Base-by-base conservation (phyloP, 2,113 vertebrate genomes). In the Misgurnus anguillicaudatus region DNA sequence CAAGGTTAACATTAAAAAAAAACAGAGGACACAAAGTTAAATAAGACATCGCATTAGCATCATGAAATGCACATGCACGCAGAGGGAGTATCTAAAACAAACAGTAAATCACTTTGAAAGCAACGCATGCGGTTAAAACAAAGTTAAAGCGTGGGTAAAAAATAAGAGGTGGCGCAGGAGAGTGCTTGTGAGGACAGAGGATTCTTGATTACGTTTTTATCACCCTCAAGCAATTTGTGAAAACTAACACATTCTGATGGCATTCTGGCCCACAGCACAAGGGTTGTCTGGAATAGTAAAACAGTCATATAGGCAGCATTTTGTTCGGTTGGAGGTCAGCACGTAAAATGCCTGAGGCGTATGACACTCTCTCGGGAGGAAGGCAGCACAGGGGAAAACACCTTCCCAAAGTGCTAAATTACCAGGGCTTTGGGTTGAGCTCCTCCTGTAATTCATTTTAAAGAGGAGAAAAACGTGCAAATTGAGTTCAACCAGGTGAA, bases 171-270 rank as follows among this genome's bases (percentile, higher is more conserved):
- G 31, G 79, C 58, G 55, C 6, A 14, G 70, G 55, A 58, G 36
- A 73, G 65, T 47, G 75, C 47, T 77, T 9, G 63, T 64, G 31
- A 66, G 60, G 61, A 36, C 64, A 82, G 16, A 51, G 75, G 73
- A 55, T 75, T 24, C 87, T 86, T 85, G 85, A 90, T 90, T 88
- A 84, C 82, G 87, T 82, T 83, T 82, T 85, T 84, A 88, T 81
- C 78, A 58, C 80, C 86, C 85, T 80, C 80, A 87, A 83, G 84
- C 84, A 85, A 79, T 86, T 86, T 87, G 65, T 71, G 71, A 79
- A 88, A 85, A 87, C 83, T 61, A 87, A 89, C 84, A 85, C 74
- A 79, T 86, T 89, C 85, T 75, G 82, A 81, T 65, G 79, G 78
- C 68, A 75, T 67, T 69, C 67, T 63, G 80, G 87, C 81, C 81